A percentile compares a stretch with the other conserved stretches of the same genome.
Evolutionary conservation across 2,888 invertebrate species (phyloP).

Genomic region (Cenopis cana): DNA sequence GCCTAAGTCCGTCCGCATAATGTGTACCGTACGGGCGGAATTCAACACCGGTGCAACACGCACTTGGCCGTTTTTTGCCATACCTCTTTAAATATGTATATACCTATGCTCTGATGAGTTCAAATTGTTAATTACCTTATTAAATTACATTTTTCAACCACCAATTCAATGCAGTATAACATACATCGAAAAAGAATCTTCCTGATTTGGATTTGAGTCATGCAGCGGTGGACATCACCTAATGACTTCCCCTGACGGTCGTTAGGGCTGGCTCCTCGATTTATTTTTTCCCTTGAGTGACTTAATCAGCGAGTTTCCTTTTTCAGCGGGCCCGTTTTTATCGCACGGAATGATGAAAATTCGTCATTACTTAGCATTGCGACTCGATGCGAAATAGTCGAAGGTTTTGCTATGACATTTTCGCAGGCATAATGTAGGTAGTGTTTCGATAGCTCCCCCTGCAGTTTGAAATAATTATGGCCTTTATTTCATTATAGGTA

Average conservation of each 20-base stretch:
- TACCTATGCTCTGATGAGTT: too few relatives aligned
- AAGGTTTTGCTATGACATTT: constrained; percentile 11
- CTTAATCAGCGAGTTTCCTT: constrained; percentile 70
- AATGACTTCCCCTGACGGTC: constrained; percentile 77
- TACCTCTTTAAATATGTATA: too few relatives aligned
- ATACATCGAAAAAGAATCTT: constrained; percentile 35
- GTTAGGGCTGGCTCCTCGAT: constrained; percentile 70
- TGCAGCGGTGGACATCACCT: constrained; percentile 73
- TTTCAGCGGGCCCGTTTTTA: constrained; percentile 61
- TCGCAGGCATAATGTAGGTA: background rate
- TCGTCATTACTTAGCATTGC: constrained; percentile 47
- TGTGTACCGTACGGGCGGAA: too few relatives aligned
- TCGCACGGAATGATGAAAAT: constrained; percentile 55
- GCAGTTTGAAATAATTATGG: too few relatives aligned
- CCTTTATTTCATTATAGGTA: too few relatives aligned
- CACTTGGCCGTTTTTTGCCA: too few relatives aligned
- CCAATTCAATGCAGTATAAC: constrained; percentile 10
- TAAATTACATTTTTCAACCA: background rate
- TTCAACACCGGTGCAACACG: too few relatives aligned
- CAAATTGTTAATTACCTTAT: too few relatives aligned
- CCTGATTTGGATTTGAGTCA: constrained; percentile 61
- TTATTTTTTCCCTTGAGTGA: constrained; percentile 75
- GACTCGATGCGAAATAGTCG: constrained; percentile 28
- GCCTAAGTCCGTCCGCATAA: too few relatives aligned
- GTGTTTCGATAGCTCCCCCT: background rate